Evolutionary conservation across 2,888 invertebrate species (phyloP).

Genomic region (Penaeus monodon): DNA sequence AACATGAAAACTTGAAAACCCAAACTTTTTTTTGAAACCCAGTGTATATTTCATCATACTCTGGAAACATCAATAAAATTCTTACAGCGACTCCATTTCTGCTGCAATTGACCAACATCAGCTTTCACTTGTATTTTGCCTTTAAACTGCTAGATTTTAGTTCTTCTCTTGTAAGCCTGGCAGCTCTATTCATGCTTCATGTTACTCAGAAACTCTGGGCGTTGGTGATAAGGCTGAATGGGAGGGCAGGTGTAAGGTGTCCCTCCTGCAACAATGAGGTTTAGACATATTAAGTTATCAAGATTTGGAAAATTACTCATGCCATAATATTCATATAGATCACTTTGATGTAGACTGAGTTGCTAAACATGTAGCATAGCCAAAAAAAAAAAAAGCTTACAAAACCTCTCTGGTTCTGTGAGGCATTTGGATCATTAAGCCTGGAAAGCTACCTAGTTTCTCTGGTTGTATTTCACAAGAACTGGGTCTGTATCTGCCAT

Average conservation of each 20-base stretch:
- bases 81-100: constrained; percentile 46
- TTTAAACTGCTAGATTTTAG: constrained; percentile 34
- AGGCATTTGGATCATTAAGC: constrained; percentile 83
- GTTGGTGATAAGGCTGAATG: constrained; percentile 73
- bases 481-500: constrained; percentile 73
- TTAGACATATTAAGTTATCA: not conserved
- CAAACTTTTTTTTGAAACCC: too few species aligned
- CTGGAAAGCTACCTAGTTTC: constrained; percentile 89
- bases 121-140: constrained; percentile 5
- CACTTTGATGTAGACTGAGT: too few species aligned
- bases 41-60: too few species aligned
- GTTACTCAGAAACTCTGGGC: constrained; percentile 55
- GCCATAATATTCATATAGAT: too few species aligned
- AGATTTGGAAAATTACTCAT: too few species aligned
- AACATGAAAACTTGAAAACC: too few species aligned
- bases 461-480: constrained; percentile 80
- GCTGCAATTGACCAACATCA: not conserved
- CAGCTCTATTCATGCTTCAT: constrained; percentile 65
- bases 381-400: constrained; percentile 18
- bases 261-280: constrained; percentile 72
- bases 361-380: not conserved
- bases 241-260: constrained; percentile 75
- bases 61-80: too few species aligned
- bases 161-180: constrained; percentile 56
- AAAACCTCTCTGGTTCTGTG: constrained; percentile 63